phyloP scores from a whole-genome alignment of 2,113 vertebrate genomes.

The Grus americana region DNA sequence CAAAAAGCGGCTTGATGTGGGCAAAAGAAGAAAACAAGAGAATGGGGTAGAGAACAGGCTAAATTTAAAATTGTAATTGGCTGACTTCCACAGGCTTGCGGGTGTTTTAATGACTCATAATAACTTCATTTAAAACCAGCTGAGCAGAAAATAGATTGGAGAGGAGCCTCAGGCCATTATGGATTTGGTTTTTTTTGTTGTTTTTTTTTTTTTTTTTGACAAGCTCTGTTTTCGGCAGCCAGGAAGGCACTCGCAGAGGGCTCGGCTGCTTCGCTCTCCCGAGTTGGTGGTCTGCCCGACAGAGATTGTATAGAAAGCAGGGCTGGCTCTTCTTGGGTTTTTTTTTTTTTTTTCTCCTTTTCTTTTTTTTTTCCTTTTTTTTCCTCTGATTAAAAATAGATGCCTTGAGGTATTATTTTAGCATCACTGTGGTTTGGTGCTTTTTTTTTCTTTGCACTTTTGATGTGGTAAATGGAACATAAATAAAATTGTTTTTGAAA shows the following conservation, averaged over 20 bases:
- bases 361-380: neutral
- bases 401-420: slow-evolving; percentile 82
- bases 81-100: slow-evolving; percentile 99
- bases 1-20: slow-evolving; percentile 68
- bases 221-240: slow-evolving; percentile 78
- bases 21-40: slow-evolving; percentile 81
- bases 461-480: slow-evolving; percentile 82
- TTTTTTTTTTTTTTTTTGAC: slow-evolving; percentile 70
- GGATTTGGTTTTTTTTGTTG: slow-evolving; percentile 84
- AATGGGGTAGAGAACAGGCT: slow-evolving; percentile 90
- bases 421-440: slow-evolving; percentile 61
- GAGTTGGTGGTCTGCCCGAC: slow-evolving; percentile 75
- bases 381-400: slow-evolving; percentile 75
- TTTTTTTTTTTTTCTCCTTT: neutral
- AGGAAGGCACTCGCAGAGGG: slow-evolving; percentile 74
- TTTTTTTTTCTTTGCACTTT: slow-evolving; percentile 66
- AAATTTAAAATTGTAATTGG: slow-evolving; percentile 99
- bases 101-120: slow-evolving; percentile 99
- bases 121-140: slow-evolving; percentile 99
- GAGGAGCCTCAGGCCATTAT: slow-evolving; percentile 98
- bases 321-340: neutral
- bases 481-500: slow-evolving; percentile 85
- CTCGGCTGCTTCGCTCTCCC: slow-evolving; percentile 60
- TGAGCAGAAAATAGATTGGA: slow-evolving; percentile 99
- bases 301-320: slow-evolving; percentile 70